phyloP scores from a whole-genome alignment of 2,888 invertebrate genomes.

The Cosmia trapezina region DNA sequence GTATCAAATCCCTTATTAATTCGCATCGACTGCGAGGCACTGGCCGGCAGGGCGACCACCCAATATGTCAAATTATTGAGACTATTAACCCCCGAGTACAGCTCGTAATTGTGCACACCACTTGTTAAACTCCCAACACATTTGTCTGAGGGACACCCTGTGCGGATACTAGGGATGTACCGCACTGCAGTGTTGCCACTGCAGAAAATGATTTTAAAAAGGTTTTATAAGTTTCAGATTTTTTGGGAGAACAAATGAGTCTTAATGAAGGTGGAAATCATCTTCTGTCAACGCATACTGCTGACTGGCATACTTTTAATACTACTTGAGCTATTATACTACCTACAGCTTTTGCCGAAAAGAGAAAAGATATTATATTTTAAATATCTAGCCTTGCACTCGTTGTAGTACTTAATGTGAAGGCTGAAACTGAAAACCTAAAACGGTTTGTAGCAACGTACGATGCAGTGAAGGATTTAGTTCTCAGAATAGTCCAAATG shows the following conservation, averaged over 20 bases:
- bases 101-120: constrained; percentile 63
- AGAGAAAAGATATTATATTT: background rate
- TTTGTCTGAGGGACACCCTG: constrained; percentile 67
- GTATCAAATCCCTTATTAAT: constrained; percentile 58
- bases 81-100: constrained; percentile 68
- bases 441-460: background rate
- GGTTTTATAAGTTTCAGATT: background rate
- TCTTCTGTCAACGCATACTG: too few species aligned
- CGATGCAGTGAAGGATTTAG: background rate
- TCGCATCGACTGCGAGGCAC: background rate
- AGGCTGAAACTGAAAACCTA: background rate
- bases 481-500: background rate
- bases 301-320: background rate
- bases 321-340: background rate
- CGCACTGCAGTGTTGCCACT: background rate
- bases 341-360: background rate
- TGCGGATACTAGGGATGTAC: constrained; percentile 56
- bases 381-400: background rate
- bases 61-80: constrained; percentile 78
- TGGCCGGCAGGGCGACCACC: constrained; percentile 57
- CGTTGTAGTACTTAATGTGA: too few species aligned
- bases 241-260: background rate
- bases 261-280: background rate
- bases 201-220: background rate
- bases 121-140: constrained; percentile 57